phyloP scores from a whole-genome alignment of 2,888 invertebrate species.

The Eurytoma californica region DNA sequence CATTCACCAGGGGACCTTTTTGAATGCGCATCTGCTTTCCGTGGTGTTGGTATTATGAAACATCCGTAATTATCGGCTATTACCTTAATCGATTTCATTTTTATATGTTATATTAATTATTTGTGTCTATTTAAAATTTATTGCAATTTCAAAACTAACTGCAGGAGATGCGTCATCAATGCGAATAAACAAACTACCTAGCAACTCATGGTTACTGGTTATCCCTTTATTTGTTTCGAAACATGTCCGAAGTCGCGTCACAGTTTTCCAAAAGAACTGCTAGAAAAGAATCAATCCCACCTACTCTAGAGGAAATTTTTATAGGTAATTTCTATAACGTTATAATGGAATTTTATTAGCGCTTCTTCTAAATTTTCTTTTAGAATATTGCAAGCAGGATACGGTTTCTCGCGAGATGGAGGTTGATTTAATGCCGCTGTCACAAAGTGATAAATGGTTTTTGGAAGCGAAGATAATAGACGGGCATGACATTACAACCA shows the following conservation, averaged over 20 bases:
- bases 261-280: background rate
- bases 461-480: slow-evolving; percentile 64
- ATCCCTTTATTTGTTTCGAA: background rate
- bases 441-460: slow-evolving; percentile 67
- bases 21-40: background rate
- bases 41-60: slow-evolving; percentile 33
- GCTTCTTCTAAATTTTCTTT: background rate
- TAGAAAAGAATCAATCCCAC: background rate
- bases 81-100: slow-evolving; percentile 37
- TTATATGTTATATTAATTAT: background rate
- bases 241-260: slow-evolving; percentile 3
- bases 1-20: no score
- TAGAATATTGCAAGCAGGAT: slow-evolving; percentile 67
- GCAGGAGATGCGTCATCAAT: no score
- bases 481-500: slow-evolving; percentile 63
- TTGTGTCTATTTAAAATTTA: background rate
- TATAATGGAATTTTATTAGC: background rate
- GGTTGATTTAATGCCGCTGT: slow-evolving; percentile 62
- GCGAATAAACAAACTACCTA: slow-evolving; percentile 41
- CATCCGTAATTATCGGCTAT: slow-evolving; percentile 52
- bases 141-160: background rate
- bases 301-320: slow-evolving; percentile 42
- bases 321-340: slow-evolving; percentile 34
- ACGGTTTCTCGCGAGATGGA: slow-evolving; percentile 59
- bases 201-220: slow-evolving; percentile 20